Conservation (phyloP, 2,888 invertebrate species). For the Hirtodrosophila trivittata region DNA sequence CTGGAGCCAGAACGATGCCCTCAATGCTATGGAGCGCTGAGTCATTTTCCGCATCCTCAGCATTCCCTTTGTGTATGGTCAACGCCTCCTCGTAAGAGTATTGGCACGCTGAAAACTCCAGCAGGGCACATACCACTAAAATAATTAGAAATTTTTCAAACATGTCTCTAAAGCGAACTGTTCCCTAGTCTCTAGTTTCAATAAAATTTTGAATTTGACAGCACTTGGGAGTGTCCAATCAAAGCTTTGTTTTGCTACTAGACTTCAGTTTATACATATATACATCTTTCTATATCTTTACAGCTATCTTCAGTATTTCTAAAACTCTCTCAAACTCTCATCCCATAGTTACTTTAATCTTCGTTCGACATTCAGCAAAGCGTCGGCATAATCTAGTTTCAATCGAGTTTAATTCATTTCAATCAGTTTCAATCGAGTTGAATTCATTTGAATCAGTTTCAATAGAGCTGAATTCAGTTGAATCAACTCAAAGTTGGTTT, state of each 20-base stretch:
- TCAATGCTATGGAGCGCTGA: slow-evolving; percentile 25
- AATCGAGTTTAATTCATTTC: no score
- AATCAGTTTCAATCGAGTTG: no score
- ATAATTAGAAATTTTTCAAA: slow-evolving; percentile 37
- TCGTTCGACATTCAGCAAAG: no score
- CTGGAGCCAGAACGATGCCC: slow-evolving; percentile 33
- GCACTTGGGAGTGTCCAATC: no score
- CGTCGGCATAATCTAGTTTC: no score
- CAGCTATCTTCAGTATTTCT: slow-evolving; percentile 5
- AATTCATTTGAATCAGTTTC: no score
- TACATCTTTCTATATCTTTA: slow-evolving; percentile 24
- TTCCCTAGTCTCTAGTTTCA: not conserved
- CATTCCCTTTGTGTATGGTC: not conserved
- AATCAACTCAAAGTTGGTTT: no score
- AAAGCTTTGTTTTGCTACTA: not conserved
- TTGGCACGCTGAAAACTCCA: not conserved
- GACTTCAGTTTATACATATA: not conserved
- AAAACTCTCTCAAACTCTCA: no score
- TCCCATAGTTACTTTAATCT: no score
- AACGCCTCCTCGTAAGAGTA: not conserved
- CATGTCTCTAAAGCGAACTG: slow-evolving; percentile 26
- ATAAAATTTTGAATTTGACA: not conserved
- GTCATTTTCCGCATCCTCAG: not conserved
- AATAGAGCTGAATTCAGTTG: no score
- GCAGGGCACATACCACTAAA: not conserved